Evolutionary conservation across 1,140 invertebrate genomes (phyloP), one percentile per base, ranked within the genome.

Genomic region (Wasmannia auropunctata): DNA sequence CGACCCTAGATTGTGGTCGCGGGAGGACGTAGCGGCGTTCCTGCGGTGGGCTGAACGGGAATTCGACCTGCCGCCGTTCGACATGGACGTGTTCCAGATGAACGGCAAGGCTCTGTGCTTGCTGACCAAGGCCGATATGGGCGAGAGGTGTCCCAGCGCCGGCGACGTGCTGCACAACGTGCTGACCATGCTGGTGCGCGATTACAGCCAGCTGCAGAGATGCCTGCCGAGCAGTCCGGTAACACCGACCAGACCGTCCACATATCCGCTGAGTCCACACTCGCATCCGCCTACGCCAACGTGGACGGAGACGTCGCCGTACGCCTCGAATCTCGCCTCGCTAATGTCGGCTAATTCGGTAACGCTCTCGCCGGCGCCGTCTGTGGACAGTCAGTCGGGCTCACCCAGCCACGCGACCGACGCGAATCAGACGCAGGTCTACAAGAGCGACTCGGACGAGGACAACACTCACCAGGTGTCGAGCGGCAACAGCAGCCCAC

Each of bases 1-100:
- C 88, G 98, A 99, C 96, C 98, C 98, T 14, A 96, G 98, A 90
- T 94, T 97, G 19, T 99, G 98, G 98, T 97, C 97, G 37, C 96
- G 98, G 88, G 98, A 99, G 88, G 98, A 99, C 93, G 98, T 99
- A 2, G 95, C 96, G 14, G 96, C 97, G 28, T 99, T 99, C 95
- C 95, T 99, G 40, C 97, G 97, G 90, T 99, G 98, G 97, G 98
- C 98, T 86, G 98, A 98, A 93, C 96, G 98, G 58, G 98, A 99
- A 95, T 99, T 98, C 93, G 98, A 99, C 92, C 95, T 99, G 75
- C 98, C 98, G 22, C 96, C 97, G 80, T 97, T 99, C 91, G 98
- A 99, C 93, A 97, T 98, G 96, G 98, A 99, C 91, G 97, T 98
- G 95, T 99, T 99, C 94, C 98, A 99, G 96, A 99, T 99, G 98